A percentile compares a stretch with the other conserved stretches of the same genome.
Conservation (phyloP, 2,888 invertebrate genomes). For the Serrognathus titanus region DNA sequence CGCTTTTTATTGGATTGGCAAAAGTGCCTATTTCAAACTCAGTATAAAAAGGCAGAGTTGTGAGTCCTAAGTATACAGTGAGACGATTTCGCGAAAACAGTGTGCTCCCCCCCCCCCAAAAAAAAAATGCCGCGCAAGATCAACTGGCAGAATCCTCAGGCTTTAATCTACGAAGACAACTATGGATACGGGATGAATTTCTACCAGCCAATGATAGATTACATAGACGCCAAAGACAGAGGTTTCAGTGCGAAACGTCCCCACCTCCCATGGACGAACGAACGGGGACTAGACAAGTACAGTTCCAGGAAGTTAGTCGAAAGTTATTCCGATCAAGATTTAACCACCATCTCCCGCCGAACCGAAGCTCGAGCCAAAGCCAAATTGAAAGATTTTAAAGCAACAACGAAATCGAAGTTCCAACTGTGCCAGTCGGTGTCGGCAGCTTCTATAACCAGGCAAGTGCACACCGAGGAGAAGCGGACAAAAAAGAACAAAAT, state of each 20-base stretch:
- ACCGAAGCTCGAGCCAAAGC: slow-evolving; percentile 68
- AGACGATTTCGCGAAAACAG: not conserved
- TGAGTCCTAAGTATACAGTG: slow-evolving; percentile 4
- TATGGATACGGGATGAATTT: slow-evolving; percentile 81
- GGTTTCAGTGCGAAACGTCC: slow-evolving; percentile 50
- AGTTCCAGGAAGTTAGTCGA: slow-evolving; percentile 61
- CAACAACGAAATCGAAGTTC: slow-evolving; percentile 60
- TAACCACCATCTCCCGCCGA: slow-evolving; percentile 63
- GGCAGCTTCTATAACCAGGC: slow-evolving; percentile 61
- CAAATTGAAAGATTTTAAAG: slow-evolving; percentile 59
- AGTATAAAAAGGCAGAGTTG: slow-evolving; percentile 10
- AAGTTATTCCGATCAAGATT: slow-evolving; percentile 65
- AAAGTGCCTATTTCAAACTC: slow-evolving; percentile 5
- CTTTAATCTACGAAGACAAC: slow-evolving; percentile 74
- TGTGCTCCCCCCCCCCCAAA: not conserved
- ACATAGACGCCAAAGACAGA: slow-evolving; percentile 67
- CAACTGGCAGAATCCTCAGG: slow-evolving; percentile 52
- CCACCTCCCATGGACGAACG: slow-evolving; percentile 72
- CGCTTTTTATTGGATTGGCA: slow-evolving; percentile 15
- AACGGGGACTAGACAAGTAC: slow-evolving; percentile 65
- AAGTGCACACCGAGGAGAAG: slow-evolving; percentile 56
- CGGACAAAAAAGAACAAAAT: slow-evolving; percentile 34
- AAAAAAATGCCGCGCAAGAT: slow-evolving; percentile 14
- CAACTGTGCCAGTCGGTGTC: slow-evolving; percentile 61
- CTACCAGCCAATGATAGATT: slow-evolving; percentile 86